Conservation (phyloP, 2,888 invertebrate genomes). For the Melieria crassipennis region DNA sequence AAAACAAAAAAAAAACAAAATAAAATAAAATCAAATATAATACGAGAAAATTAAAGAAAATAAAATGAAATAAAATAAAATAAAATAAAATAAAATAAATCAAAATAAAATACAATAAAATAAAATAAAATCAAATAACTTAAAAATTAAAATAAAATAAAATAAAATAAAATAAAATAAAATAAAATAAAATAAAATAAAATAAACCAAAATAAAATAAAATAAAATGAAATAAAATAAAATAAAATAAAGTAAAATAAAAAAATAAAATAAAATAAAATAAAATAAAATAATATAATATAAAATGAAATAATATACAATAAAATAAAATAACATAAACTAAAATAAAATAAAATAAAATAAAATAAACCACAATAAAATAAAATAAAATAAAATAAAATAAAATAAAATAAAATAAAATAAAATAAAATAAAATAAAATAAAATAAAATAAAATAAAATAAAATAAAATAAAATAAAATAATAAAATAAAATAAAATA, state of each 20-base stretch:
- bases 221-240: neutral
- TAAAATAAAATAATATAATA: neutral
- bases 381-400: slow-evolving; percentile 1
- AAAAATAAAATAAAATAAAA: slow-evolving; percentile 4
- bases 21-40: neutral
- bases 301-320: neutral
- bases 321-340: neutral
- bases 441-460: neutral
- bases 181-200: slow-evolving; percentile 2
- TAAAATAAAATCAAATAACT: too few relatives aligned
- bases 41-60: neutral
- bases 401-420: neutral
- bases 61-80: neutral
- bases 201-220: neutral
- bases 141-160: too few relatives aligned
- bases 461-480: neutral
- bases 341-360: neutral
- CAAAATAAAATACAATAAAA: neutral
- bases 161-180: slow-evolving; percentile 4
- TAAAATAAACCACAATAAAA: too few relatives aligned
- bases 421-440: neutral
- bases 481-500: neutral
- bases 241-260: slow-evolving; percentile 1
- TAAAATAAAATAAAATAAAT: neutral
- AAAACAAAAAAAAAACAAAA: neutral